Conservation (phyloP, 2,113 vertebrate genomes). For the Callipepla squamata region DNA sequence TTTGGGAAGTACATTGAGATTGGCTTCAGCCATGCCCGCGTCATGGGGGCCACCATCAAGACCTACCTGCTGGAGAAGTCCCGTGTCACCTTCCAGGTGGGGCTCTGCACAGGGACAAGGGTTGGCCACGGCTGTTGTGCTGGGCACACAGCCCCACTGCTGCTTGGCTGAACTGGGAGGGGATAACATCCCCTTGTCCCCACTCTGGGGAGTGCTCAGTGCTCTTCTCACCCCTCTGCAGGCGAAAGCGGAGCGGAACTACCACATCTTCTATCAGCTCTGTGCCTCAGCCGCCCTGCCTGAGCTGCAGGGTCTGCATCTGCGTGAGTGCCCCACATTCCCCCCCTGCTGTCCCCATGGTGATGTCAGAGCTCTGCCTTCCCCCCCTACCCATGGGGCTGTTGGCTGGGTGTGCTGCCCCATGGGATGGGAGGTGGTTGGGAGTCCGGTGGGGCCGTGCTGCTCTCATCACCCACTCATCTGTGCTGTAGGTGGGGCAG, state of each 20-base stretch:
- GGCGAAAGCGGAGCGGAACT: background rate
- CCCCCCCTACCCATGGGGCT: background rate
- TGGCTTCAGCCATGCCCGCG: slow-evolving; percentile 74
- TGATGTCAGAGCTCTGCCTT: no score
- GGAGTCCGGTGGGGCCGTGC: rapidly evolving
- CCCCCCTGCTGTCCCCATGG: rapidly evolving
- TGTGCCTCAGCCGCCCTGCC: background rate
- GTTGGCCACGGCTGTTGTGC: background rate
- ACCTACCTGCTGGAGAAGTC: slow-evolving; percentile 86
- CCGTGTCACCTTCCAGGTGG: slow-evolving; percentile 83
- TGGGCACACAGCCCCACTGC: rapidly evolving
- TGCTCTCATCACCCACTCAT: rapidly evolving
- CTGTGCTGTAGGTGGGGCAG: slow-evolving; percentile 63
- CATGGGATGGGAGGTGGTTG: rapidly evolving
- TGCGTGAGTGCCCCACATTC: slow-evolving; percentile 63
- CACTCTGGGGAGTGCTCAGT: background rate
- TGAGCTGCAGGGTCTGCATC: slow-evolving; percentile 70
- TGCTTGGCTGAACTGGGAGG: background rate
- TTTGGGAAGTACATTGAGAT: slow-evolving; percentile 87
- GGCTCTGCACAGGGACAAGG: background rate
- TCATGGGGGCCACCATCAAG: slow-evolving; percentile 82
- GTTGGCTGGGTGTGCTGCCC: background rate
- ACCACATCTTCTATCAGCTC: slow-evolving; percentile 40
- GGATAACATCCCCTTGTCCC: background rate
- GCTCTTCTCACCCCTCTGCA: slow-evolving; percentile 46